Evolutionary conservation across 2,888 invertebrate genomes (phyloP).

Genomic region (Ethmia dodecea): DNA sequence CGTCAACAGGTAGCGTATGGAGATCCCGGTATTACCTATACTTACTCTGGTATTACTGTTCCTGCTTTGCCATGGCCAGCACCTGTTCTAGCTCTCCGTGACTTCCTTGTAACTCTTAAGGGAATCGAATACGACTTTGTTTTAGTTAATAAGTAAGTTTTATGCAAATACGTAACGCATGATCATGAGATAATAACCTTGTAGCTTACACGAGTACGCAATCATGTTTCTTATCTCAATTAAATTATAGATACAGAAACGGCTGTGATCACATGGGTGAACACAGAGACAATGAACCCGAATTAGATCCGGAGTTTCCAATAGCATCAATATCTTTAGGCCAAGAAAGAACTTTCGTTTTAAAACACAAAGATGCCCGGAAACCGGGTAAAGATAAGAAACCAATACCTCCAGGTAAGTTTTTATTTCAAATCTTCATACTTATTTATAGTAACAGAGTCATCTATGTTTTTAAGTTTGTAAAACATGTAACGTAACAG

Average conservation of each 20-base stretch:
- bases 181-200: background rate
- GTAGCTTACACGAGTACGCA: background rate
- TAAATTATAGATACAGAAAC: slow-evolving; percentile 77
- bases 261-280: slow-evolving; percentile 84
- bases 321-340: slow-evolving; percentile 84
- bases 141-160: slow-evolving; percentile 80
- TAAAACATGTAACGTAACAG: slow-evolving; percentile 88
- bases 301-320: slow-evolving; percentile 77
- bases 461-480: slow-evolving; percentile 78
- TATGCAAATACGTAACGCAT: background rate
- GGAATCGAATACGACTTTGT: slow-evolving; percentile 80
- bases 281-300: slow-evolving; percentile 83
- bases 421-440: slow-evolving; percentile 72
- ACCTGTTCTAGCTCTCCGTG: slow-evolving; percentile 65
- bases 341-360: slow-evolving; percentile 79
- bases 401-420: slow-evolving; percentile 58
- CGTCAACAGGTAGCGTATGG: slow-evolving; percentile 84
- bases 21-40: slow-evolving; percentile 80
- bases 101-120: slow-evolving; percentile 66
- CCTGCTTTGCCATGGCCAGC: slow-evolving; percentile 81
- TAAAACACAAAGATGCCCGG: slow-evolving; percentile 78
- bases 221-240: background rate
- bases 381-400: slow-evolving; percentile 63
- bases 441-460: slow-evolving; percentile 71
- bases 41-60: slow-evolving; percentile 80